These are phyloP conservation scores for Cavia aperea DNA, from an alignment of 2,113 vertebrate genomes.

Conservation along the genomic window DNA sequence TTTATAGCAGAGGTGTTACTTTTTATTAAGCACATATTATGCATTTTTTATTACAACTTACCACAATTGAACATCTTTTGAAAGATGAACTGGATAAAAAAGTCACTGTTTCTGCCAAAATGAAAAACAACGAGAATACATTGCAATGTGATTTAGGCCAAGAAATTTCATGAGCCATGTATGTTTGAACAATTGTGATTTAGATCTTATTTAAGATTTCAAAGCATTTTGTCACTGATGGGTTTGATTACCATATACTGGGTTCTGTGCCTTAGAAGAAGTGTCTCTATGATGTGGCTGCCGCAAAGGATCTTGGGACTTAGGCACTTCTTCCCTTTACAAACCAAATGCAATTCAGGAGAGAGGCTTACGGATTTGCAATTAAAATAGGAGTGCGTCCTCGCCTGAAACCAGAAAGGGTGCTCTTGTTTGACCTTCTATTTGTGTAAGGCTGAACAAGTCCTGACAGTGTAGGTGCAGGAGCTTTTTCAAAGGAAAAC, in stretches of 20 bases:
- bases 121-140: conserved; percentile 72
- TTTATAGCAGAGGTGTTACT: conserved; percentile 70
- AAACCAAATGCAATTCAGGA: conserved; percentile 76
- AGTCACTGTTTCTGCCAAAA: conserved; percentile 73
- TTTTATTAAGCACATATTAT: conserved; percentile 75
- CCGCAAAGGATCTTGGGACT: conserved; percentile 71
- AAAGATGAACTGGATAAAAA: conserved; percentile 68
- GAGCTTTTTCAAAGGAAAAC: conserved; percentile 24
- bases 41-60: conserved; percentile 74
- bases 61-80: conserved; percentile 71
- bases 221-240: conserved; percentile 69
- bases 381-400: conserved; percentile 58
- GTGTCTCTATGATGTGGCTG: conserved; percentile 68
- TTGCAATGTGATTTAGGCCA: conserved; percentile 64
- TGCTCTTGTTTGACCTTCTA: conserved; percentile 44
- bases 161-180: conserved; percentile 58
- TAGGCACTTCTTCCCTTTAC: conserved; percentile 59
- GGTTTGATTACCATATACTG: conserved; percentile 74
- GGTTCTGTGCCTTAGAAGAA: conserved; percentile 72
- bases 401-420: conserved; percentile 59
- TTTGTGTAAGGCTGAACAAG: conserved; percentile 16
- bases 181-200: conserved; percentile 69
- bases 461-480: background rate
- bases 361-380: conserved; percentile 68
- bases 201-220: conserved; percentile 71